Evolutionary conservation across 2,797 vertebrate species (phyloP), one percentile per base, ranked within the genome.

Genomic region (Pristis pectinata): DNA sequence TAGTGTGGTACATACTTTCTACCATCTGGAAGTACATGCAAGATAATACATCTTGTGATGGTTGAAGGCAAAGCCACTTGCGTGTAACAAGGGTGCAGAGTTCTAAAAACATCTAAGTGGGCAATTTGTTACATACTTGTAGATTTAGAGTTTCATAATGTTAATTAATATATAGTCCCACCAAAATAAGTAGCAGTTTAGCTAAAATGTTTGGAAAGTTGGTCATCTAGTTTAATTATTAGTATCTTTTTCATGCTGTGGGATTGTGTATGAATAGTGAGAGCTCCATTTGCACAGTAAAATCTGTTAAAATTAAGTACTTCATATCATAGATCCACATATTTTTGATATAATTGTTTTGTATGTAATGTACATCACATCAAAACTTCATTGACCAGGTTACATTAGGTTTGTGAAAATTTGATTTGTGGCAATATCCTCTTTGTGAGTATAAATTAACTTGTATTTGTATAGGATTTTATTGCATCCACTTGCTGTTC

Each of bases 21-120:
- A 91, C 91, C 59, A 17, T 41, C n/a, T 91, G 61, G 59, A 91
- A 91, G 87, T 91, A 67, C 87, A 41, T 91, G n/a, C 17, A 91
- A 91, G 87, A 91, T 89, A 64, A 89, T n/a, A 61, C 56, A 89
- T 64, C 87, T 91, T 91, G 61, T 11, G 87, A 64, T 64, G 34
- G n/a, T 59, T 91, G n/a, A 13, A 41, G n/a, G 4, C 8, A 91
- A 64, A 91, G 87, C 61, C 67, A 91, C 59, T 67, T 41, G 15
- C 41, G 19, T 41, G 87, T 67, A 91, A 67, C 87, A 91, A 91
- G 61, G 56, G 87, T 87, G 56, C 83, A n/a, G 87, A 91, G n/a
- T 2, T 41, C 64, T n/a, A n/a, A 87, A 56, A 37, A n/a, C 13
- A 17, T 6, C 13, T 61, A 59, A 61, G 61, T 91, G 7, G 67